Conservation (phyloP, 1,140 invertebrate genomes). For the Lysiphlebus fabarum region DNA sequence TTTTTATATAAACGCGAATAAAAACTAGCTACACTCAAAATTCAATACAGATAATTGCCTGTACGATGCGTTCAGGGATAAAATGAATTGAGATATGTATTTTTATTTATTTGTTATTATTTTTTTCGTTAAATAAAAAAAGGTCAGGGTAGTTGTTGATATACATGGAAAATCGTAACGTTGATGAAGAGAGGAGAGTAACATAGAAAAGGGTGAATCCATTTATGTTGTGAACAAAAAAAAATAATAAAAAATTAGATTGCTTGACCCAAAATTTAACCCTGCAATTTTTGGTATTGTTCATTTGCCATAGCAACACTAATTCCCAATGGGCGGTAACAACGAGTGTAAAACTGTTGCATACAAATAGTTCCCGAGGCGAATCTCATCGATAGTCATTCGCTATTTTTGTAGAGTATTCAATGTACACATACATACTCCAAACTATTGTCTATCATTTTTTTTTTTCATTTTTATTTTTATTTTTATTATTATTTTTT, state of each 20-base stretch:
- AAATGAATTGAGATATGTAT: no score
- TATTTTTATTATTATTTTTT: not conserved
- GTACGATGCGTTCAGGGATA: not conserved
- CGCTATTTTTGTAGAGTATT: not conserved
- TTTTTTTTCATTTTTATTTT: not conserved
- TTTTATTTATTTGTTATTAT: no score
- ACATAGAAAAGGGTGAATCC: not conserved
- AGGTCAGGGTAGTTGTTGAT: slow-evolving; percentile 17
- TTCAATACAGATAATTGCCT: no score
- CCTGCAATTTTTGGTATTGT: slow-evolving; percentile 25
- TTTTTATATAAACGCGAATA: no score
- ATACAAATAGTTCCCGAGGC: slow-evolving; percentile 10
- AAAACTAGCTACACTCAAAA: no score
- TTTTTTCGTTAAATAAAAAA: slow-evolving; percentile 5
- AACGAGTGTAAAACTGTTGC: slow-evolving; percentile 20
- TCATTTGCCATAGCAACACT: slow-evolving; percentile 17
- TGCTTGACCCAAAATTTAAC: slow-evolving; percentile 16
- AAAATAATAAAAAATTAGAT: slow-evolving; percentile 8
- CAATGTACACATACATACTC: slow-evolving; percentile 6
- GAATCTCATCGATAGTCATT: slow-evolving; percentile 1
- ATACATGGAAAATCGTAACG: slow-evolving; percentile 1
- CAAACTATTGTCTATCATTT: not conserved
- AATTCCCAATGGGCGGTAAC: slow-evolving; percentile 22
- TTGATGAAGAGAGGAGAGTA: not conserved
- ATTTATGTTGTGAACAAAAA: no score